Base-by-base conservation (phyloP, 2,113 vertebrate species). In the Toxotes chatareus region DNA sequence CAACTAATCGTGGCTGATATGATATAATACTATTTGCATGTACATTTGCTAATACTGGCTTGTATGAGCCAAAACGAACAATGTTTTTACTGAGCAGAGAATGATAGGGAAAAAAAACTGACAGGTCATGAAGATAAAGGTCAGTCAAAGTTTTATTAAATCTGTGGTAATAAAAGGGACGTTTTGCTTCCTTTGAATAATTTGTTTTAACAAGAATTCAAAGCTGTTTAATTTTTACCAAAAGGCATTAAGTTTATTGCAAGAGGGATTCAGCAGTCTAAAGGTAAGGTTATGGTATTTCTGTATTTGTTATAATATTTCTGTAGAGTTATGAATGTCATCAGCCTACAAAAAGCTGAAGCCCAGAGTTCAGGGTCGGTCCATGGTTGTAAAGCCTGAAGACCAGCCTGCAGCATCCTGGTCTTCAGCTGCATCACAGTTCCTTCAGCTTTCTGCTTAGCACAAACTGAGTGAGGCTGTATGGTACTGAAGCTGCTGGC, bases 311-410 rank as follows among this genome's bases (percentile, higher is more conserved):
- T n/a, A 4, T 31, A 4, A 36, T 23, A 46, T 16, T 42, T 3
- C 1, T 47, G n/a, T 19, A 72, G 60, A 61, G 55, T 36, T 38
- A 31, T 40, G 21, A 67, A 56, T 10, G 23, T 14, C 56, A 23
- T 55, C 32, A 36, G 36, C 44, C 2, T 3, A 11, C 27, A 66
- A 21, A 67, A 51, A 69, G 21, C 49, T 49, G 23, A 12, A 46
- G 13, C 8, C 36, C 14, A 21, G 11, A 12, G 23, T 40, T 4
- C 23, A 13, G 56, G 51, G 75, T 42, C 82, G 90, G 79, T 91
- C 86, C 83, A 36, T 85, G 86, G 84, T 90, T 44, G 85, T 92
- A 73, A 91, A 88, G 63, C 13, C 36, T 36, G 12, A 62, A 7
- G 5, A 27, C 27, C 63, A 21, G 61, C 7, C n/a, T 38, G 11